These are phyloP conservation scores for Strigamia maritima DNA, from an alignment of 2,888 invertebrate genomes.

Conservation along the genomic window DNA sequence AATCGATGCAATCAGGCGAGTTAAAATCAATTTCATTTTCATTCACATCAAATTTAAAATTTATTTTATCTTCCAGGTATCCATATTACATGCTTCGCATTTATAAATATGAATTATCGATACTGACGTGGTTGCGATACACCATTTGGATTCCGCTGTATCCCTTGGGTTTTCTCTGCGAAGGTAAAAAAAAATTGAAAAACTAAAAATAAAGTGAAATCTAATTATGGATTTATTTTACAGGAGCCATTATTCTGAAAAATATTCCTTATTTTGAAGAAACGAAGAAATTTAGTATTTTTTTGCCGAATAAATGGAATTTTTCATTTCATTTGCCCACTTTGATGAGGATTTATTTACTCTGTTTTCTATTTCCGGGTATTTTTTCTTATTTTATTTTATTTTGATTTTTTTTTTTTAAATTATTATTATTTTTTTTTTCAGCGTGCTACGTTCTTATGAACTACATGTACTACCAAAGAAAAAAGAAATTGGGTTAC, in stretches of 20 bases:
- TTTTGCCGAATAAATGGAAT: conserved; percentile 80
- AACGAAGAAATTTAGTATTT: conserved; percentile 68
- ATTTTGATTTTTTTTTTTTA: conserved; percentile 22
- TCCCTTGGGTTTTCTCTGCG: conserved; percentile 82
- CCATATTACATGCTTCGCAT: conserved; percentile 85
- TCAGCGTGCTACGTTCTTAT: conserved; percentile 69
- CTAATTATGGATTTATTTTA: too few species aligned
- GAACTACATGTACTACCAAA: conserved; percentile 75
- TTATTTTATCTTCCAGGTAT: conserved; percentile 61
- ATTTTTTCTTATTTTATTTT: conserved; percentile 44
- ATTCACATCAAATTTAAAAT: neutral
- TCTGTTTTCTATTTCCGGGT: conserved; percentile 72
- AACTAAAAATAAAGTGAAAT: too few species aligned
- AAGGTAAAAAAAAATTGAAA: conserved; percentile 58
- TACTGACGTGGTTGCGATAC: conserved; percentile 89
- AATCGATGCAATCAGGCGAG: conserved; percentile 73
- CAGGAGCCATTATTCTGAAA: conserved; percentile 56
- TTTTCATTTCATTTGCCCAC: conserved; percentile 80
- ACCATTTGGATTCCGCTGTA: conserved; percentile 91
- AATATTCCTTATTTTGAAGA: conserved; percentile 88
- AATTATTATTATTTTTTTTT: conserved; percentile 46
- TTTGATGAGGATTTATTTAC: conserved; percentile 71
- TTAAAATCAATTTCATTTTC: conserved; percentile 51
- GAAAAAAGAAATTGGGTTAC: conserved; percentile 64
- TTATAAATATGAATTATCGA: conserved; percentile 67